phyloP scores from a whole-genome alignment of 2,797 vertebrate species.

The Chrosomus eos region DNA sequence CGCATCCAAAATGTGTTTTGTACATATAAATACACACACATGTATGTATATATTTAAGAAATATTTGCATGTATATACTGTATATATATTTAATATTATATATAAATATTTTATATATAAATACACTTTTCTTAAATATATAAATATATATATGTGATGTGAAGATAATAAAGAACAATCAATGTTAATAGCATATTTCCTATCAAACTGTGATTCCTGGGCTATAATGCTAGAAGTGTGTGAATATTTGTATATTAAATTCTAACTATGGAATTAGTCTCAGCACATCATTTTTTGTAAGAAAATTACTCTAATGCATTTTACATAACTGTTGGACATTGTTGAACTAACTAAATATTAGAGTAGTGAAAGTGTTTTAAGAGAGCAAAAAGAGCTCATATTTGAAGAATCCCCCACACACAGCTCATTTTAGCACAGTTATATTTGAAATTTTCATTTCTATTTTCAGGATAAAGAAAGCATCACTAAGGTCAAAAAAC shows the following conservation, averaged over 20 bases:
- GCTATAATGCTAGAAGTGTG: background rate
- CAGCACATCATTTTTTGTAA: background rate
- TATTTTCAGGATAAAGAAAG: slow-evolving; percentile 7
- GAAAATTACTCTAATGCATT: background rate
- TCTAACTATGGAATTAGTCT: background rate
- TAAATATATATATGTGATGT: too few species aligned
- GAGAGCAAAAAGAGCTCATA: background rate
- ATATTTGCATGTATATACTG: too few species aligned
- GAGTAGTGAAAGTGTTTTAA: background rate
- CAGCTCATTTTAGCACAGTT: background rate
- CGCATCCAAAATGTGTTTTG: too few species aligned
- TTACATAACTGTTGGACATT: background rate
- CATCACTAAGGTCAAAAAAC: background rate
- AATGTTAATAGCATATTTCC: background rate
- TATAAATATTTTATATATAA: too few species aligned
- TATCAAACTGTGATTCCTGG: background rate
- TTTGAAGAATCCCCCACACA: background rate
- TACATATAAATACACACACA: too few species aligned
- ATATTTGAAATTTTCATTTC: background rate
- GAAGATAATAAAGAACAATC: background rate
- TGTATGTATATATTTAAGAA: too few species aligned
- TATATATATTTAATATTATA: too few species aligned
- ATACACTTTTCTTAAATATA: too few species aligned
- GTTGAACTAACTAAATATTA: background rate
- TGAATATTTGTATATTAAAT: background rate